Percentiles rank a stretch among this genome's conserved stretches.
Evolutionary conservation across 2,113 vertebrate species (phyloP).

Genomic region (Chrysochloris asiatica): DNA sequence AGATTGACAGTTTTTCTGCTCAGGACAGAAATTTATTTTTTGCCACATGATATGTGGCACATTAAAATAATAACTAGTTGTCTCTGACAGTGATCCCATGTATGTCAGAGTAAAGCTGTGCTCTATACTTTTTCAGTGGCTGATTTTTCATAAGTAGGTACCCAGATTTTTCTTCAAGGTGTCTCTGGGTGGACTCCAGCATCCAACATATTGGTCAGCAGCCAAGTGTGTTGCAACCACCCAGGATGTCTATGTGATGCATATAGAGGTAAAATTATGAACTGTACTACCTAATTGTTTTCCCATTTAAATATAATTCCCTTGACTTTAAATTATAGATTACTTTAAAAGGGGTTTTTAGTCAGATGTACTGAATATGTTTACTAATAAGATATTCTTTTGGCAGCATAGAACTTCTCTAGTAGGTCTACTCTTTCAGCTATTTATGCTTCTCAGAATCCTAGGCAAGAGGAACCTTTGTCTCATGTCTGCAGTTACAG

Average conservation of each 20-base stretch:
- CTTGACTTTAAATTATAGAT: conserved; percentile 37
- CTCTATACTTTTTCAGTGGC: neutral
- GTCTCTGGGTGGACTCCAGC: neutral
- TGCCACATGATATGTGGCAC: neutral
- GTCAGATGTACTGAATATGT: neutral
- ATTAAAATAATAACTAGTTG: neutral
- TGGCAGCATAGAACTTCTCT: neutral
- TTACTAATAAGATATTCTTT: conserved; percentile 39
- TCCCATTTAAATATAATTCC: conserved; percentile 20
- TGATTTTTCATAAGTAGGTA: neutral
- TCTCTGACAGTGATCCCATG: neutral
- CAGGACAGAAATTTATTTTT: neutral
- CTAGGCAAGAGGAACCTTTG: neutral
- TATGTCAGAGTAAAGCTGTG: neutral
- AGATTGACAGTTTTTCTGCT: conserved; percentile 40
- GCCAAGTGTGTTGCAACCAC: neutral
- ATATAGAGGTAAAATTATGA: conserved; percentile 26
- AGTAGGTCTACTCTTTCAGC: neutral
- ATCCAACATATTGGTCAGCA: neutral
- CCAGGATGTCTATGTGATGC: no score
- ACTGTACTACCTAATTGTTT: conserved; percentile 32
- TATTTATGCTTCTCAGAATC: neutral
- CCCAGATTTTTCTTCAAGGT: neutral
- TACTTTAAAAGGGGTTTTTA: conserved; percentile 53
- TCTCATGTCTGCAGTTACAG: conserved; percentile 15